Conservation (phyloP, 2,113 vertebrate genomes). For the Bostrychus sinensis region DNA sequence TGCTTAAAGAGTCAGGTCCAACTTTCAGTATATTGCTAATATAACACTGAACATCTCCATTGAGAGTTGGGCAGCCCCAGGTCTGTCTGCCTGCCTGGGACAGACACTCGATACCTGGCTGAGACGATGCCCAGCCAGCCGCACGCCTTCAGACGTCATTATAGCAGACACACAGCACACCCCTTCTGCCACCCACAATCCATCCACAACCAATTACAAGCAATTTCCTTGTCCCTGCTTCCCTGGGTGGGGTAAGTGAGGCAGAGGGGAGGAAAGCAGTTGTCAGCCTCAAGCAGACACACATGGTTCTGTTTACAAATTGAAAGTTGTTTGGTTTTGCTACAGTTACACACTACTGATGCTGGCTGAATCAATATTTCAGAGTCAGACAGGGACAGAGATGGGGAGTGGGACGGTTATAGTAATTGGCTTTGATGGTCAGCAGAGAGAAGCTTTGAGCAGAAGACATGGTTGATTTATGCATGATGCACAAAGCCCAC, state of each 20-base stretch:
- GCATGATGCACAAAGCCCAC: slow-evolving; percentile 50
- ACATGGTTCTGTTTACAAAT: slow-evolving; percentile 75
- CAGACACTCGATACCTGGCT: slow-evolving; percentile 59
- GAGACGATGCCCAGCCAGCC: slow-evolving; percentile 66
- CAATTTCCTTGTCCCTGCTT: slow-evolving; percentile 71
- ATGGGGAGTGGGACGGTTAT: slow-evolving; percentile 13
- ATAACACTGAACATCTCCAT: slow-evolving; percentile 55
- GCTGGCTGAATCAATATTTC: slow-evolving; percentile 23
- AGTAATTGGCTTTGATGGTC: slow-evolving; percentile 52
- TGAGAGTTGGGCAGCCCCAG: slow-evolving; percentile 49
- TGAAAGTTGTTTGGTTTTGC: slow-evolving; percentile 61
- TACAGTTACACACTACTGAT: slow-evolving; percentile 54
- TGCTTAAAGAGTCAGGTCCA: slow-evolving; percentile 20
- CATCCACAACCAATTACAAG: slow-evolving; percentile 75
- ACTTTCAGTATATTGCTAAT: slow-evolving; percentile 39
- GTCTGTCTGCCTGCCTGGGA: slow-evolving; percentile 47
- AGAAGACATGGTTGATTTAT: slow-evolving; percentile 43
- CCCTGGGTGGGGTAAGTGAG: slow-evolving; percentile 58
- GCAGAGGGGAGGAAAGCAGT: slow-evolving; percentile 57
- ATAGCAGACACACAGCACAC: slow-evolving; percentile 71
- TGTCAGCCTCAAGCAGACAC: slow-evolving; percentile 67
- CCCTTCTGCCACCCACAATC: slow-evolving; percentile 72
- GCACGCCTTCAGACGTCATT: slow-evolving; percentile 74
- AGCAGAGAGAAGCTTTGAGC: slow-evolving; percentile 39
- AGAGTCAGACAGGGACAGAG: slow-evolving; percentile 20